phyloP scores from a whole-genome alignment of 2,797 vertebrate genomes.

The Danio albolineatus region DNA sequence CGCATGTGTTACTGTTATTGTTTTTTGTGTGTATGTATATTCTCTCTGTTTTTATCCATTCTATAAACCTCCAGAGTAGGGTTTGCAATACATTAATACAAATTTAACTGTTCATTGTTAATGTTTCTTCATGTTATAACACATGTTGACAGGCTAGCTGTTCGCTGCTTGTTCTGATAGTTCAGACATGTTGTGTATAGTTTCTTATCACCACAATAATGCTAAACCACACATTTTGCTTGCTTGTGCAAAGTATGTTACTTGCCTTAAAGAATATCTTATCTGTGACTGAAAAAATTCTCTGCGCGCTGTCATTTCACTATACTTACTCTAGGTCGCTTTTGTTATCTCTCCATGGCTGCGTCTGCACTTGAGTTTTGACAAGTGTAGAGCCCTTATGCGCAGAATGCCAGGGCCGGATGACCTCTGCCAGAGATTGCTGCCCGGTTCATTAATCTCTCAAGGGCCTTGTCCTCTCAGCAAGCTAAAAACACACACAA shows the following conservation, averaged over 20 bases:
- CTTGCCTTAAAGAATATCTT: neutral
- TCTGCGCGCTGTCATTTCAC: neutral
- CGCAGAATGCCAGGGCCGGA: conserved; percentile 67
- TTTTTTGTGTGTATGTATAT: no score
- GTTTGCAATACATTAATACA: no score
- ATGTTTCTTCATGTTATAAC: no score
- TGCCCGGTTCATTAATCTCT: conserved; percentile 72
- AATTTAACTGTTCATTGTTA: neutral
- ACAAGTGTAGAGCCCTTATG: conserved; percentile 51
- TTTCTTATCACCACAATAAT: neutral
- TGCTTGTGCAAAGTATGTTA: neutral
- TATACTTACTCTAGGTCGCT: conserved; percentile 22
- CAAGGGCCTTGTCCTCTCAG: conserved; percentile 39
- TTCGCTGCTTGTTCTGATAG: neutral
- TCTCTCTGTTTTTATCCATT: no score
- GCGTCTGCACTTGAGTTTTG: conserved; percentile 53
- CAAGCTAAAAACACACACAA: conserved; percentile 18
- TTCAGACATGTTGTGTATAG: neutral
- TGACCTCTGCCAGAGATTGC: conserved; percentile 65
- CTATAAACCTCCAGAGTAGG: no score
- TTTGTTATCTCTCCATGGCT: conserved; percentile 43
- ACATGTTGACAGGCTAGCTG: neutral
- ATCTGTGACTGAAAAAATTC: conserved; percentile 7
- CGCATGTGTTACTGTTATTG: no score
- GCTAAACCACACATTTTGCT: neutral